Conservation (phyloP, 2,888 invertebrate genomes). For the Ceriagrion tenellum region DNA sequence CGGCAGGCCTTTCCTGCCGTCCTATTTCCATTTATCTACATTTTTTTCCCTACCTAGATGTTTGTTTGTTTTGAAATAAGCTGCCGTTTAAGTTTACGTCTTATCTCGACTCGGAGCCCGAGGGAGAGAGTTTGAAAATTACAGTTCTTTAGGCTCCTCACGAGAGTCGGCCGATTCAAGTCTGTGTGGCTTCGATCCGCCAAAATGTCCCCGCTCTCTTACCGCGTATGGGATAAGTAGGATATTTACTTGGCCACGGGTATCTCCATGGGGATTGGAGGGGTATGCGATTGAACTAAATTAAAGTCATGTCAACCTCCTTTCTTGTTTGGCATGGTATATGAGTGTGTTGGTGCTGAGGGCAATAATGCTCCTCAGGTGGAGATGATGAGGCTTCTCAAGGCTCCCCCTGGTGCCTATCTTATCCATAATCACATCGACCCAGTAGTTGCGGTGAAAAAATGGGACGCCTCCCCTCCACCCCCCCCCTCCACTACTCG, state of each 20-base stretch:
- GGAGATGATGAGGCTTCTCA: slow-evolving; percentile 15
- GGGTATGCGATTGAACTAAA: background rate
- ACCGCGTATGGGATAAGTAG: background rate
- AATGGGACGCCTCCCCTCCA: background rate
- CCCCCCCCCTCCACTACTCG: background rate
- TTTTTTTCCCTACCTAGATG: background rate
- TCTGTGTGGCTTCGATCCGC: background rate
- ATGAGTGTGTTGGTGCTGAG: background rate
- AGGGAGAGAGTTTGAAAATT: background rate
- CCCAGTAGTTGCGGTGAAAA: slow-evolving; percentile 5
- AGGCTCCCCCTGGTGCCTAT: background rate
- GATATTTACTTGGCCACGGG: background rate
- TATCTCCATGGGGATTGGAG: background rate
- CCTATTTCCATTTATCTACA: slow-evolving; percentile 26
- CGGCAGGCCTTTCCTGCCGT: background rate
- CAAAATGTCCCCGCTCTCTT: background rate
- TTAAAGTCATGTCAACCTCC: background rate
- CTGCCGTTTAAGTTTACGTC: slow-evolving; percentile 8
- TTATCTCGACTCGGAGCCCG: background rate
- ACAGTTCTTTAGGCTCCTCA: background rate
- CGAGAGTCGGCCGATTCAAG: background rate
- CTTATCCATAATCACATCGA: slow-evolving; percentile 35
- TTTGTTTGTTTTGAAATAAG: slow-evolving; percentile 35
- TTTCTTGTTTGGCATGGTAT: background rate
- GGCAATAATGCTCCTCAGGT: background rate